phyloP scores from a whole-genome alignment of 1,140 invertebrate genomes.

The Trichonephila clavata region DNA sequence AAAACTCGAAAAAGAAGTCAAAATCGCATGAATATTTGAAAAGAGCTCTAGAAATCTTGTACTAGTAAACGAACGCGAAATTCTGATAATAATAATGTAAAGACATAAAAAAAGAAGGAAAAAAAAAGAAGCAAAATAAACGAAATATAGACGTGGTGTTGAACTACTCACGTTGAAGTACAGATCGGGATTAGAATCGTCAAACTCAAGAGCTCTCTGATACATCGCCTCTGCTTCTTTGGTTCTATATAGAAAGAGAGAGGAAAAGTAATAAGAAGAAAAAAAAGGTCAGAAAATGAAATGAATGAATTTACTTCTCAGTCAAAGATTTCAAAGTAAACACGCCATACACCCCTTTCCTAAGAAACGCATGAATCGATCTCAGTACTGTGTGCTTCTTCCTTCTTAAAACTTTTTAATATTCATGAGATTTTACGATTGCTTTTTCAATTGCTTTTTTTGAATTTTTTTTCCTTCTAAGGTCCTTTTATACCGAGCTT shows the following conservation, averaged over 20 bases:
- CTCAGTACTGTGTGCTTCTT: slow-evolving; percentile 12
- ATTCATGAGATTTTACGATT: slow-evolving; percentile 74
- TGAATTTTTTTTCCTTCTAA: slow-evolving; percentile 4
- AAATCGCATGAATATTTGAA: slow-evolving; percentile 64
- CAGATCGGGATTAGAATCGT: slow-evolving; percentile 81
- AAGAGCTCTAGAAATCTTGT: slow-evolving; percentile 52
- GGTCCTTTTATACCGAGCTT: slow-evolving; percentile 53
- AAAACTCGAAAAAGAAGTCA: background rate
- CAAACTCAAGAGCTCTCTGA: slow-evolving; percentile 80
- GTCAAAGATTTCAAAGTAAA: slow-evolving; percentile 52
- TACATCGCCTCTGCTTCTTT: slow-evolving; percentile 81
- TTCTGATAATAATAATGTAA: slow-evolving; percentile 56
- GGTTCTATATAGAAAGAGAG: slow-evolving; percentile 76
- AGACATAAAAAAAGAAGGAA: background rate
- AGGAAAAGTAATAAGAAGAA: slow-evolving; percentile 34
- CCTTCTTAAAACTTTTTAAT: slow-evolving; percentile 68
- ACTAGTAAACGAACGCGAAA: slow-evolving; percentile 37
- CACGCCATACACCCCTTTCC: slow-evolving; percentile 51
- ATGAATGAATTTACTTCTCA: slow-evolving; percentile 73
- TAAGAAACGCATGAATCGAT: slow-evolving; percentile 31
- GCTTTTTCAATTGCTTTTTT: slow-evolving; percentile 56
- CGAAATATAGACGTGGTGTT: background rate
- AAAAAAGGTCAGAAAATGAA: slow-evolving; percentile 54
- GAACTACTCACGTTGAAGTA: slow-evolving; percentile 81
- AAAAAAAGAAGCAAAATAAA: background rate